phyloP scores from a whole-genome alignment of 2,888 invertebrate genomes.

The Cheilosia variabilis region DNA sequence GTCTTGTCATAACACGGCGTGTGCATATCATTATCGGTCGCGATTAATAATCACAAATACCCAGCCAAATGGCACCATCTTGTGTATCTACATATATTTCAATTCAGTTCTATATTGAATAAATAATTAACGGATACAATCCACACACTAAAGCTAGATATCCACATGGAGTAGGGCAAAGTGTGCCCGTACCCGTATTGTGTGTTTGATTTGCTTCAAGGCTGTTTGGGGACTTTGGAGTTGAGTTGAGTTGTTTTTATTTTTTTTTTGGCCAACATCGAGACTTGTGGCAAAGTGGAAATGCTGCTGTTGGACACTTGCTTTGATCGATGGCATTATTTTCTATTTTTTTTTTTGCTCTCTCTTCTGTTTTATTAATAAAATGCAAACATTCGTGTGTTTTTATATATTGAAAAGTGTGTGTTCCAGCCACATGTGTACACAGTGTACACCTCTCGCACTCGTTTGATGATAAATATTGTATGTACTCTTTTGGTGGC shows the following conservation, averaged over 20 bases:
- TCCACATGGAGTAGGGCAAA: conserved; percentile 9
- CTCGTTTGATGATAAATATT: conserved; percentile 20
- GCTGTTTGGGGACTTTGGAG: conserved; percentile 26
- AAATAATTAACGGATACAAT: conserved; percentile 47
- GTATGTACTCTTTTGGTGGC: conserved; percentile 23
- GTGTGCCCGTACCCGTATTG: conserved; percentile 12
- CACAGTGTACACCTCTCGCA: too few species aligned
- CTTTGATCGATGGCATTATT: conserved; percentile 45
- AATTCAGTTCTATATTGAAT: conserved; percentile 41
- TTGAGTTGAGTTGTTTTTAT: not conserved
- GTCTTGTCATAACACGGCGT: conserved; percentile 31
- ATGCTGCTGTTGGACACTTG: conserved; percentile 18
- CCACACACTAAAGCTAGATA: conserved; percentile 8
- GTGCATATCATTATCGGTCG: conserved; percentile 38
- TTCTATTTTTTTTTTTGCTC: conserved; percentile 8
- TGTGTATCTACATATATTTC: not conserved
- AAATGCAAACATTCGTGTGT: conserved; percentile 9
- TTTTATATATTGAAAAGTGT: not conserved
- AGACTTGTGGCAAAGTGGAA: not conserved
- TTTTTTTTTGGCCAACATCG: conserved; percentile 12
- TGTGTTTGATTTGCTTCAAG: conserved; percentile 44
- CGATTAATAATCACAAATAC: conserved; percentile 39
- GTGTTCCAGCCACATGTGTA: conserved; percentile 5
- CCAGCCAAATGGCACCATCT: conserved; percentile 30
- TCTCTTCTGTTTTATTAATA: not conserved